Evolutionary conservation across 2,797 vertebrate genomes (phyloP), one percentile per base, ranked within the genome.

Genomic region (Eutrigla gurnardus): DNA sequence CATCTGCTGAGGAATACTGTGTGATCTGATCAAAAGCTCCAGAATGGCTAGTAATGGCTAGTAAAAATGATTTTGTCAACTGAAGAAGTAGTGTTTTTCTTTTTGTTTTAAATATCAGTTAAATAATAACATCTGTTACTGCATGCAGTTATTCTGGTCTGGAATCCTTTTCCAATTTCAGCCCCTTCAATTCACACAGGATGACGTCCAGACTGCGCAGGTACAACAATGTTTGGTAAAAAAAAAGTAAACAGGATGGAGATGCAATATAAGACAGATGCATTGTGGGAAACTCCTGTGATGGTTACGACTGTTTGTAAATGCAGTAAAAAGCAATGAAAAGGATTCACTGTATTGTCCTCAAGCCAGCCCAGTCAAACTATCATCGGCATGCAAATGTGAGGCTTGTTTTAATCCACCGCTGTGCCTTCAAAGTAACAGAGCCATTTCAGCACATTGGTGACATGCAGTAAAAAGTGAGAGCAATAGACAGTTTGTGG

Each of bases 381-480:
- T 64, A 50, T 78, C 86, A 77, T 82, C 76, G 71, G 59, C 80
- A 60, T 78, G 85, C 68, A 78, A 84, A 80, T 80, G 77, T 77
- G 65, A 85, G 63, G 52, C 73, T 65, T 73, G 76, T 73, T 83
- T 77, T 78, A 79, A 83, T 83, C 65, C 81, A 88, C 76, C 65
- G 55, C 73, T 64, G 65, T 5, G 60, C 61, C 86, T 83, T 87
- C 68, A 84, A 89, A 89, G 87, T 53, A 39, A 49, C 60, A 6
- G 50, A 25, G 37, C 65, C 54, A 53, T 77, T 89, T 83, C 78
- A 81, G 73, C 90, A 93, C 78, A 8, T 81, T 82, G 80, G 88
- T 90, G 90, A 81, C 66, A 84, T n/a, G 61, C 86, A 76, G 75
- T 92, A 92, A 91, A 90, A 83, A 25, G 61, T 49, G 64, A 71